A percentile compares a stretch with the other conserved stretches of the same genome.
Evolutionary conservation across 2,888 invertebrate genomes (phyloP).

Genomic region (Tiliacea citrago): DNA sequence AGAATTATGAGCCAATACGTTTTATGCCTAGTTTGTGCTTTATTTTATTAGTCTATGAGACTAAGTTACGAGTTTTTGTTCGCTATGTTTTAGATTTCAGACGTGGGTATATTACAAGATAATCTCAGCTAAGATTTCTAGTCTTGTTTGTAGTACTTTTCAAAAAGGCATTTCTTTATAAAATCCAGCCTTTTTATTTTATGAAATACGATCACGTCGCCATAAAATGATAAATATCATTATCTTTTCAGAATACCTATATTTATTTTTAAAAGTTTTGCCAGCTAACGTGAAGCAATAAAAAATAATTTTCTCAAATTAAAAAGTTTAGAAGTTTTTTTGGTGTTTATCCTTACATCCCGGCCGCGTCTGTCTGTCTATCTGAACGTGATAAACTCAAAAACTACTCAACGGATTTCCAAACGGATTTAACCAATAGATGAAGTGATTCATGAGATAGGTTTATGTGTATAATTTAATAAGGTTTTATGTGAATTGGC

Average conservation of each 20-base stretch:
- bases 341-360: too few relatives aligned
- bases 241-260: constrained; percentile 28
- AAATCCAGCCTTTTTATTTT: constrained; percentile 11
- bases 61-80: constrained; percentile 9
- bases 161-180: neutral
- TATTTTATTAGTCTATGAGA: constrained; percentile 35
- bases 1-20: constrained; percentile 54
- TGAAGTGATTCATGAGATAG: too few relatives aligned
- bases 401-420: too few relatives aligned
- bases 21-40: constrained; percentile 36
- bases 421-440: too few relatives aligned
- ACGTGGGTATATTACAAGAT: constrained; percentile 25
- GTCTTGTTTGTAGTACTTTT: constrained; percentile 16
- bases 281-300: neutral
- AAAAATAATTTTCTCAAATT: constrained; percentile 9
- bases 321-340: neutral
- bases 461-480: too few relatives aligned
- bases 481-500: too few relatives aligned
- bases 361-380: too few relatives aligned
- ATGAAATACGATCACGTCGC: constrained; percentile 33
- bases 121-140: constrained; percentile 3
- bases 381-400: too few relatives aligned
- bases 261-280: constrained; percentile 11
- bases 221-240: constrained; percentile 27
- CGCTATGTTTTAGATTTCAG: constrained; percentile 10